Conservation (phyloP, 2,113 vertebrate species). For the Ophiodon elongatus region DNA sequence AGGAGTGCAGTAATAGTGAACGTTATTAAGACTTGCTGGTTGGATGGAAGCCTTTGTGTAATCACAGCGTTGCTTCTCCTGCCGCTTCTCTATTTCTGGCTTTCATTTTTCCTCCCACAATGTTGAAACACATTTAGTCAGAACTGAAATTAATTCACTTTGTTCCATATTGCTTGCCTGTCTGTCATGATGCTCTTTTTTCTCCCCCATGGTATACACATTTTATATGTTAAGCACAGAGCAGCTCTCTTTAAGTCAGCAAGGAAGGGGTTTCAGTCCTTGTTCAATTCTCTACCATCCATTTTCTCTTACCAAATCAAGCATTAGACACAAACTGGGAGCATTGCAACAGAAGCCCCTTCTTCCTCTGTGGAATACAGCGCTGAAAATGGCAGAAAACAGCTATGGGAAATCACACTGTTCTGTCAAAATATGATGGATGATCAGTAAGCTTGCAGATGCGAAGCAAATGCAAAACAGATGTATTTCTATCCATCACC, state of each 20-base stretch:
- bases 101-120: constrained; percentile 1
- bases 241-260: neutral
- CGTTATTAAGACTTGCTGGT: neutral
- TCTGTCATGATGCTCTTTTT: neutral
- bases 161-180: neutral
- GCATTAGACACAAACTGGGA: neutral
- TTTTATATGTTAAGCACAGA: neutral
- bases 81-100: neutral
- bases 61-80: neutral
- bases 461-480: neutral
- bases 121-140: neutral
- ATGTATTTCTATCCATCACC: neutral
- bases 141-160: neutral
- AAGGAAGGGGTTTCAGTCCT: neutral
- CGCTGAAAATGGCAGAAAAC: neutral
- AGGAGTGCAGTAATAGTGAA: constrained; percentile 16
- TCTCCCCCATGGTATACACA: neutral
- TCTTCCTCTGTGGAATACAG: neutral
- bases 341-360: neutral
- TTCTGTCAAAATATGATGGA: neutral
- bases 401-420: neutral
- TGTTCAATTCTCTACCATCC: neutral
- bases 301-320: neutral
- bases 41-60: constrained; percentile 9
- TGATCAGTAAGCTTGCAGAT: neutral